These are phyloP conservation scores for Trididemnum miniatum DNA, from an alignment of 23 tunicate genomes.

Conservation along the genomic window DNA sequence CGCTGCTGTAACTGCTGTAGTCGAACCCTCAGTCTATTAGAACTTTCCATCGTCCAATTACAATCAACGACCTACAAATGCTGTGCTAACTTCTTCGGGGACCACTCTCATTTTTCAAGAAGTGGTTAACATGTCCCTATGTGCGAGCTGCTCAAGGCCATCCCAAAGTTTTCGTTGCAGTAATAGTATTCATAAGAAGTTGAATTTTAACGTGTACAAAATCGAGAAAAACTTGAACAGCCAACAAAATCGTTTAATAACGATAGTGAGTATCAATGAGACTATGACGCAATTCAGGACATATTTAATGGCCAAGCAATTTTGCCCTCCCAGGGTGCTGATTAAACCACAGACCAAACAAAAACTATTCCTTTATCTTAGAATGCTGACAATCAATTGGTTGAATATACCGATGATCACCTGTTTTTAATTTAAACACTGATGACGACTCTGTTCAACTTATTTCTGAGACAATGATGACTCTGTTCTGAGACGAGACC, in stretches of 20 bases:
- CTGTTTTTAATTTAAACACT: no score
- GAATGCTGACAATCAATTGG: conserved; percentile 35
- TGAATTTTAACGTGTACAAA: conserved; percentile 47
- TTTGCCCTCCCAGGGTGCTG: conserved; percentile 15
- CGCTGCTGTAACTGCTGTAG: no score
- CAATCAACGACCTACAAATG: no score
- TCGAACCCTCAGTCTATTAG: not conserved
- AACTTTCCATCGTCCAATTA: no score
- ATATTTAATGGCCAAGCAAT: conserved; percentile 50
- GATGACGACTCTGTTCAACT: not conserved
- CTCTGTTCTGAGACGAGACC: not conserved
- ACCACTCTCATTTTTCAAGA: no score
- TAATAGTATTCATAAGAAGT: conserved; percentile 7
- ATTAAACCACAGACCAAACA: not conserved
- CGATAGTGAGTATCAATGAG: conserved; percentile 57
- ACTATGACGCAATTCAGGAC: conserved; percentile 71
- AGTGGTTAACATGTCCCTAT: no score
- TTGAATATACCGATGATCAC: conserved; percentile 48
- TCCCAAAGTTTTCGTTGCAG: not conserved
- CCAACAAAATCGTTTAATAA: conserved; percentile 46
- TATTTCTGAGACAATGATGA: not conserved
- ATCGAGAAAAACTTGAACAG: conserved; percentile 56
- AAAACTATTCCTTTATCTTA: not conserved
- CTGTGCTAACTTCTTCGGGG: no score
- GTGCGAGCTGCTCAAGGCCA: no score